A percentile compares a stretch with the other conserved stretches of the same genome.
These are phyloP conservation scores for Fulmarus glacialis DNA, from an alignment of 2,113 vertebrate genomes.

Conservation along the genomic window DNA sequence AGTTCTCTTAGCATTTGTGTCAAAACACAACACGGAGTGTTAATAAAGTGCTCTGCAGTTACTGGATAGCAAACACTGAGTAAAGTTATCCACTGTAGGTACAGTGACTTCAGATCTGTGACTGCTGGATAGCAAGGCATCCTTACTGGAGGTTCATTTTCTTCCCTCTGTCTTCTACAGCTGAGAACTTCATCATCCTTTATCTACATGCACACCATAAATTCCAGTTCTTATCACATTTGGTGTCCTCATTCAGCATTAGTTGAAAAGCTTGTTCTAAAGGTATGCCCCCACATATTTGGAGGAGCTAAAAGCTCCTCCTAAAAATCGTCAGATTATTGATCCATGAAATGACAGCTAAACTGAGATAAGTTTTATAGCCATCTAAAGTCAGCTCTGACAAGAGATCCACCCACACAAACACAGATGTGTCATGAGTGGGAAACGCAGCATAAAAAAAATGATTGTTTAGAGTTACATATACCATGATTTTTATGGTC, in stretches of 20 bases:
- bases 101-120: background rate
- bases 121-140: background rate
- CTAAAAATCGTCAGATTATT: background rate
- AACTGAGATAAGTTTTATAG: background rate
- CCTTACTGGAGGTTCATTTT: background rate
- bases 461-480: background rate
- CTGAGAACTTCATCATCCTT: background rate
- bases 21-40: background rate
- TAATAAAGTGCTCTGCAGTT: background rate
- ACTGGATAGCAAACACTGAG: background rate
- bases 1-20: background rate
- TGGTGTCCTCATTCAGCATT: background rate
- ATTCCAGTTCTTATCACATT: background rate
- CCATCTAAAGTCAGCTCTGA: background rate
- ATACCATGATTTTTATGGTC: background rate
- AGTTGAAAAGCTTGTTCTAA: conserved; percentile 5
- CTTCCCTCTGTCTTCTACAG: background rate
- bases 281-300: conserved; percentile 44
- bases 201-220: background rate
- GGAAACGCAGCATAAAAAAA: background rate
- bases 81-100: background rate
- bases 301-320: conserved; percentile 54
- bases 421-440: background rate
- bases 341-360: background rate
- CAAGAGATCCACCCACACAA: background rate